Percentiles rank a stretch among this genome's conserved stretches.
These are phyloP conservation scores for Stomatorhinus ivindoensis DNA, from an alignment of 2,113 vertebrate genomes.

Conservation along the genomic window DNA sequence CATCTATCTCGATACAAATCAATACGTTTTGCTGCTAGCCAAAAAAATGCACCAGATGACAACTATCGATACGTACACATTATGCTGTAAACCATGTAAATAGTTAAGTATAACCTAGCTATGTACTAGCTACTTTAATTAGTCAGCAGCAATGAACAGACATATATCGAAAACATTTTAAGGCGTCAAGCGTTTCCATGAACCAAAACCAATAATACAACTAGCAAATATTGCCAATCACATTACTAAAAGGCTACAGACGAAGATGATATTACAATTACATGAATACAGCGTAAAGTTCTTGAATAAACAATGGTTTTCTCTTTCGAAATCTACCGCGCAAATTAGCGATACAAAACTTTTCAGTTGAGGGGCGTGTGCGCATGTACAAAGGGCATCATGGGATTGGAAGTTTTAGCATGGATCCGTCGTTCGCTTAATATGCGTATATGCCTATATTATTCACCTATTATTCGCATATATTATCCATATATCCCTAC, in stretches of 20 bases:
- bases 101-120: neutral
- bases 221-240: neutral
- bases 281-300: neutral
- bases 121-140: neutral
- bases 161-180: neutral
- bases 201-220: neutral
- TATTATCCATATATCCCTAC: neutral
- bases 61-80: neutral
- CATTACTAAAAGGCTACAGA: neutral
- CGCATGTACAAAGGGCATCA: neutral
- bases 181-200: neutral
- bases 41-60: neutral
- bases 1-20: neutral
- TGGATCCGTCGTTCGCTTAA: neutral
- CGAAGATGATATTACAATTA: neutral
- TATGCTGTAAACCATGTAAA: neutral
- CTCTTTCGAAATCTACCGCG: neutral
- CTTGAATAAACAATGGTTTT: neutral
- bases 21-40: neutral
- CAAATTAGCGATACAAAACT: neutral
- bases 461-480: neutral
- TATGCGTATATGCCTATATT: no score
- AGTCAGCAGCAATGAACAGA: neutral
- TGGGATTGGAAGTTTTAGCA: conserved; percentile 40
- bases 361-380: neutral